Conservation (phyloP, 2,888 invertebrate genomes). For the Apantesis nais region DNA sequence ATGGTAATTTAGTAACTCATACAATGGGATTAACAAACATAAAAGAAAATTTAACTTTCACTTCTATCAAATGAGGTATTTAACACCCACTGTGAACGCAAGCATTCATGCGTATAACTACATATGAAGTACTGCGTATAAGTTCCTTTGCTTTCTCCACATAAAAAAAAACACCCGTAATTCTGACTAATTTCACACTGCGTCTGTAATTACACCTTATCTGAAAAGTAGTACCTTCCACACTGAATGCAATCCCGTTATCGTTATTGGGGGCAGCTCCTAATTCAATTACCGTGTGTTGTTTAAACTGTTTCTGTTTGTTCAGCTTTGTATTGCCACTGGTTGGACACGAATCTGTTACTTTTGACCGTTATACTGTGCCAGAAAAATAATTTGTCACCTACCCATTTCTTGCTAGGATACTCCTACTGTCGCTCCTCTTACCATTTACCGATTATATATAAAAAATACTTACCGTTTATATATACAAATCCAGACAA, state of each 20-base stretch:
- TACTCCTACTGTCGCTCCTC: too few relatives aligned
- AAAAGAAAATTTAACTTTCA: too few relatives aligned
- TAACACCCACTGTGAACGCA: not conserved
- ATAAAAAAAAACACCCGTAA: not conserved
- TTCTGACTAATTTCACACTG: not conserved
- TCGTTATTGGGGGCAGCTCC: conserved; percentile 69
- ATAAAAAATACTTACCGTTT: not conserved
- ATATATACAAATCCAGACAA: not conserved
- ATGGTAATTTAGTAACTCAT: too few relatives aligned
- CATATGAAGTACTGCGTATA: not conserved
- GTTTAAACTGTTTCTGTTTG: conserved; percentile 54
- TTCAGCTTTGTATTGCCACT: conserved; percentile 54
- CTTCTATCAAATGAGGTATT: not conserved
- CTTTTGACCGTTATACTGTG: not conserved
- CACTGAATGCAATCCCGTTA: conserved; percentile 66
- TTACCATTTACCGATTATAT: too few relatives aligned
- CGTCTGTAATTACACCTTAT: conserved; percentile 9
- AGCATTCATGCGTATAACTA: not conserved
- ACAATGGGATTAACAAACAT: too few relatives aligned
- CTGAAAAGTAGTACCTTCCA: conserved; percentile 47
- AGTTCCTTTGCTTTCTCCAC: not conserved
- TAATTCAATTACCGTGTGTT: conserved; percentile 72
- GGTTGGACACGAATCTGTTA: conserved; percentile 46
- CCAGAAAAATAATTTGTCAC: not conserved
- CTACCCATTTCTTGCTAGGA: not conserved